phyloP scores from a whole-genome alignment of 2,113 vertebrate species.

The Raja brachyura region DNA sequence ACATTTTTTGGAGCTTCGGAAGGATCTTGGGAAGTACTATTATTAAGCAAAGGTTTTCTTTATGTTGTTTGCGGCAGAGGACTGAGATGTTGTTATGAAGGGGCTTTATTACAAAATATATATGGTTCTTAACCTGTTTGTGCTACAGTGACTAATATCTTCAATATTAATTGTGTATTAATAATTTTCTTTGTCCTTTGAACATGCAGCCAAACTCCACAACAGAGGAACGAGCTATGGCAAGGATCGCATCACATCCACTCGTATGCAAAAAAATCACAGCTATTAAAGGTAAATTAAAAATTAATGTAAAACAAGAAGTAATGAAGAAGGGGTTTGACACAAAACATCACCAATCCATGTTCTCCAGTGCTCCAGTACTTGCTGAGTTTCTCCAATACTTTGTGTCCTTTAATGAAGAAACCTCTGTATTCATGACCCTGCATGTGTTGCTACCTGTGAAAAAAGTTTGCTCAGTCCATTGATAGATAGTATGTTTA shows the following conservation, averaged over 20 bases:
- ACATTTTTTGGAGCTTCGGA: background rate
- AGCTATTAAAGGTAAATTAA: constrained; percentile 64
- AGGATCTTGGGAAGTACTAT: background rate
- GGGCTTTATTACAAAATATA: background rate
- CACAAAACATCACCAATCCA: no score
- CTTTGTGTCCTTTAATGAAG: background rate
- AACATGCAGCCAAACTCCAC: constrained; percentile 61
- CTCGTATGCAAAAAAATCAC: constrained; percentile 72
- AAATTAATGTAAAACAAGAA: background rate
- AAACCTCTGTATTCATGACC: background rate
- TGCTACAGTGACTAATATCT: background rate
- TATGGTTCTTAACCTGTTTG: background rate
- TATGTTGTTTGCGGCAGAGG: background rate
- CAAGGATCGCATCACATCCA: constrained; percentile 76
- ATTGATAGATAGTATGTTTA: background rate
- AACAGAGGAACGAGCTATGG: constrained; percentile 67
- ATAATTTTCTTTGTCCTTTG: constrained; percentile 2
- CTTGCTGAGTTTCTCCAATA: no score
- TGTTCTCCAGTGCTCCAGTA: no score
- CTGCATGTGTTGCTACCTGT: background rate
- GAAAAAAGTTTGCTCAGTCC: background rate
- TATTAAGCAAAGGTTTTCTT: background rate
- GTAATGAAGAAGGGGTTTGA: background rate
- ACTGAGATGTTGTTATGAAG: background rate
- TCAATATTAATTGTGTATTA: background rate